Percentiles rank a stretch among this genome's conserved stretches.
phyloP scores from a whole-genome alignment of 2,113 vertebrate species.

The Furnarius figulus region DNA sequence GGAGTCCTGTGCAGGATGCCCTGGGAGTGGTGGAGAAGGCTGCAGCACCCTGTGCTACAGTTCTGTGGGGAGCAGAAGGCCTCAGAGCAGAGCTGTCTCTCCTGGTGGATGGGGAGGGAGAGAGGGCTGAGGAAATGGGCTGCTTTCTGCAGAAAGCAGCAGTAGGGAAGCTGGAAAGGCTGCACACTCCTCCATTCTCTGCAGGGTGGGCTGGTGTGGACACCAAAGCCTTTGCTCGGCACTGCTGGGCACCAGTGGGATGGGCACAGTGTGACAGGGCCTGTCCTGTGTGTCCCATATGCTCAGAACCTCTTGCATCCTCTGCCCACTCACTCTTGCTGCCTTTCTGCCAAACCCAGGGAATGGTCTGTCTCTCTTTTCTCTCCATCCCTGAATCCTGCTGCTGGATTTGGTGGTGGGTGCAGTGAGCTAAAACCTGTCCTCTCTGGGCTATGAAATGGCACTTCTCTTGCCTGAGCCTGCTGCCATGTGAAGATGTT shows the following conservation, averaged over 20 bases:
- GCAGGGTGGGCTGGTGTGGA: fast-evolving
- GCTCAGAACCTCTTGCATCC: not conserved
- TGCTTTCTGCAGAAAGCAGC: not conserved
- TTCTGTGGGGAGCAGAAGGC: not conserved
- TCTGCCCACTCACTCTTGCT: not conserved
- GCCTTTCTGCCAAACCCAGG: not conserved
- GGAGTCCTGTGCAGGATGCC: not conserved
- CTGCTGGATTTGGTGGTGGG: not conserved
- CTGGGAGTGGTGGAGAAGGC: not conserved
- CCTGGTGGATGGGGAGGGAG: not conserved
- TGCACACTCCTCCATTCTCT: not conserved
- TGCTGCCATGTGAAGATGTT: fast-evolving
- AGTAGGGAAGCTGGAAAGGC: not conserved
- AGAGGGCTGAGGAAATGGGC: not conserved
- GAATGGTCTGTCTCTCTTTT: not conserved
- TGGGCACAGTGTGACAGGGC: not conserved
- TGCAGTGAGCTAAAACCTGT: not conserved
- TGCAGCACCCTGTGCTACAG: not conserved
- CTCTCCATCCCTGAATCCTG: not conserved
- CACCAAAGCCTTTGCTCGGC: not conserved
- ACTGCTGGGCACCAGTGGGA: too few relatives aligned
- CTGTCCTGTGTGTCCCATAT: not conserved
- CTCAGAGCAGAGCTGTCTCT: not conserved
- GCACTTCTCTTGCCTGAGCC: not conserved
- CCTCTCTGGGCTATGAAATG: not conserved